Evolutionary conservation across 2,113 vertebrate species (phyloP).

Genomic region (Eleginops maclovinus): DNA sequence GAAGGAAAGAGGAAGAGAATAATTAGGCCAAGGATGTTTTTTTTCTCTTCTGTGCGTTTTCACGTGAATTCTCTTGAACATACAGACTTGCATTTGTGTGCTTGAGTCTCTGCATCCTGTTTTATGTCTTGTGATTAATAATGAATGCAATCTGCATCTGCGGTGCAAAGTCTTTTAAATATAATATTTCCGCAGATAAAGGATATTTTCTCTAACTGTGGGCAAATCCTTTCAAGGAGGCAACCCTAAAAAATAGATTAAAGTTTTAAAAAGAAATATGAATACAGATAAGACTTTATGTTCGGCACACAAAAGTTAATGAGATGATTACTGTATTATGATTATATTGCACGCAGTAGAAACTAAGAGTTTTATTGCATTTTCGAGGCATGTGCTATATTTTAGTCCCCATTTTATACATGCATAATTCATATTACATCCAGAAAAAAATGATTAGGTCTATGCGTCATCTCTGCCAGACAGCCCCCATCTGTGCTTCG

Average conservation of each 20-base stretch:
- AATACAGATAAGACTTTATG: conserved; percentile 45
- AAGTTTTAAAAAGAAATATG: conserved; percentile 47
- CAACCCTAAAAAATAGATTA: conserved; percentile 53
- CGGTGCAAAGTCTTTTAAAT: conserved; percentile 28
- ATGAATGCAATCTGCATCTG: conserved; percentile 37
- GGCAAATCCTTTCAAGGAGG: conserved; percentile 32
- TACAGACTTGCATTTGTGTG: conserved; percentile 1
- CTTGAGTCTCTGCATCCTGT: neutral
- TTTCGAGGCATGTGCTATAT: conserved; percentile 30
- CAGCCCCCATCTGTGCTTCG: conserved; percentile 72
- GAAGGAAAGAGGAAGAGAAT: conserved; percentile 46
- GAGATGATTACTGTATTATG: conserved; percentile 10
- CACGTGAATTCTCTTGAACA: conserved; percentile 20
- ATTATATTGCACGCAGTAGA: conserved; percentile 26
- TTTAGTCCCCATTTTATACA: conserved; percentile 28
- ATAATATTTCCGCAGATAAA: conserved; percentile 45
- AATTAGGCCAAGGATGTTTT: conserved; percentile 39
- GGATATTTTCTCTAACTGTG: conserved; percentile 7
- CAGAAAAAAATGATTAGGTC: conserved; percentile 63
- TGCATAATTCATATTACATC: conserved; percentile 49
- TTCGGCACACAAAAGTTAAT: conserved; percentile 16
- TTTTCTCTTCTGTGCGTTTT: conserved; percentile 5
- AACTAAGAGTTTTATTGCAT: conserved; percentile 53
- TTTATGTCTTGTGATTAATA: conserved; percentile 45
- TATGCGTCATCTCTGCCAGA: conserved; percentile 68